phyloP scores from a whole-genome alignment of 2,113 vertebrate species.

The Chlorodrepanis virens region DNA sequence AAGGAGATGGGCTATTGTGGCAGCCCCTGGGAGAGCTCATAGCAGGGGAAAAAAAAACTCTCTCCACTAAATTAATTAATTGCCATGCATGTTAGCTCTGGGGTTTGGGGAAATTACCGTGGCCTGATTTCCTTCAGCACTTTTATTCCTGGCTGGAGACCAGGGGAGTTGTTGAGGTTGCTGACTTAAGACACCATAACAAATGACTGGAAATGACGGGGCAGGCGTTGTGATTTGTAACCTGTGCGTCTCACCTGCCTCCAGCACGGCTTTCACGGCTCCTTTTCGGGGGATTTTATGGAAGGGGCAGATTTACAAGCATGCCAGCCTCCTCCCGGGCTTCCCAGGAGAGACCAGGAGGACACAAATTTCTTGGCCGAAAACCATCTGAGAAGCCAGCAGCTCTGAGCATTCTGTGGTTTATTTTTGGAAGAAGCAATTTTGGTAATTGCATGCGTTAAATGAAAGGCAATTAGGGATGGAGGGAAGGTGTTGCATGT shows the following conservation, averaged over 20 bases:
- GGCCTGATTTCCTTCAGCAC: constrained; percentile 36
- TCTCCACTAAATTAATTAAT: constrained; percentile 50
- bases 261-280: fast-evolving
- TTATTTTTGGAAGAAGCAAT: constrained; percentile 19
- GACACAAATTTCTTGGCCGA: not conserved
- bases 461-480: not conserved
- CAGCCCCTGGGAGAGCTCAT: constrained; percentile 23
- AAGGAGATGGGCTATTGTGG: not conserved
- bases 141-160: constrained; percentile 40
- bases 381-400: not conserved
- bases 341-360: not conserved
- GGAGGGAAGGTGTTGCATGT: not conserved
- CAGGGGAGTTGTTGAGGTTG: constrained; percentile 1
- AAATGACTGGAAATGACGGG: not conserved
- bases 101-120: constrained; percentile 45
- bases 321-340: not conserved
- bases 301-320: not conserved
- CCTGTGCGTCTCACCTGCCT: not conserved
- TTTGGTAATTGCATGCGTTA: not conserved
- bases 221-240: not conserved
- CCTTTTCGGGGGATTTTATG: not conserved
- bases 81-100: constrained; percentile 30
- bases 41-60: not conserved
- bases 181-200: constrained; percentile 8
- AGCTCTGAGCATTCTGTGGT: not conserved